Evolutionary conservation across 2,797 vertebrate species (phyloP).

Genomic region (Astyanax mexicanus): DNA sequence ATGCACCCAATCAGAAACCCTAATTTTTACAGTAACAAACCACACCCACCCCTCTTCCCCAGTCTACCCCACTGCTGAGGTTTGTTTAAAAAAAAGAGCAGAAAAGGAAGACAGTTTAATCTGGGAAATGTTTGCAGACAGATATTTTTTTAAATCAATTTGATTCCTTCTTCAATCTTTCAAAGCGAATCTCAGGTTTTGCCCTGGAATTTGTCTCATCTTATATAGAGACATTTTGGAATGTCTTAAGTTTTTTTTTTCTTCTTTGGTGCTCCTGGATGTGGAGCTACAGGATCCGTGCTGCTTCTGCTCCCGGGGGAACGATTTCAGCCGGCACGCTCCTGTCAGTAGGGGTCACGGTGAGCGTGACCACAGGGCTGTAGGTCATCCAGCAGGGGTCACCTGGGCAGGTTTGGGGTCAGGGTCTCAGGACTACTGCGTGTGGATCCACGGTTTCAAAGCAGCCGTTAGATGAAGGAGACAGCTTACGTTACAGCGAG

Average conservation of each 20-base stretch:
- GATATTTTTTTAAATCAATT: neutral
- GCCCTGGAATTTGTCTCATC: neutral
- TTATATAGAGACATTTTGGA: neutral
- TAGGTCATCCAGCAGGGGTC: neutral
- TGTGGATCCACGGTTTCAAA: slow-evolving; percentile 31
- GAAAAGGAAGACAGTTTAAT: slow-evolving; percentile 3
- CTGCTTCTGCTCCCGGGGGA: neutral
- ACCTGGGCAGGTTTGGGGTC: neutral
- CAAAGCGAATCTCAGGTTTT: neutral
- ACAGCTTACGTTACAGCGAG: slow-evolving; percentile 25
- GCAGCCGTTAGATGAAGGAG: slow-evolving; percentile 33
- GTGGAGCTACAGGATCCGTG: neutral
- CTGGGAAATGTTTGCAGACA: neutral
- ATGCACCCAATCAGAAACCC: no score
- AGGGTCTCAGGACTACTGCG: neutral
- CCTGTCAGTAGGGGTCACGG: neutral
- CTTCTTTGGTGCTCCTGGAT: neutral
- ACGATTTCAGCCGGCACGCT: neutral
- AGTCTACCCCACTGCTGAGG: neutral
- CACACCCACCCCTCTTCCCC: neutral
- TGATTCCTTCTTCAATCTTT: neutral
- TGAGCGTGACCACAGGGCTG: neutral
- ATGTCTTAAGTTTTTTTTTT: neutral
- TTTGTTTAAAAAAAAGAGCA: neutral
- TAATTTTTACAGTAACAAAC: neutral